Conservation (phyloP, 2,113 vertebrate species). For the Mustelus asterias region DNA sequence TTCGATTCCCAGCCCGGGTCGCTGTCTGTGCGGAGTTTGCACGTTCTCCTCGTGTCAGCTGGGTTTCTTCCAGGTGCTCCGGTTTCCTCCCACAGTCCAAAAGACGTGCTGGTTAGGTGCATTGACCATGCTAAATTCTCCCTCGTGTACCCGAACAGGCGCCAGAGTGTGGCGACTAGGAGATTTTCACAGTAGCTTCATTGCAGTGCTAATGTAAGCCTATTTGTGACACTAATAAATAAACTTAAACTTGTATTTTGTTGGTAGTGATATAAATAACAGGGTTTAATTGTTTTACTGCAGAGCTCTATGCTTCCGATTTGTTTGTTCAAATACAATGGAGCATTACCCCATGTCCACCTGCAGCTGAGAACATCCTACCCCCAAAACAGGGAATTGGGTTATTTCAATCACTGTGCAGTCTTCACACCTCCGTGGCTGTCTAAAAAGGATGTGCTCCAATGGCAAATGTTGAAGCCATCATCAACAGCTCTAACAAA, state of each 20-base stretch:
- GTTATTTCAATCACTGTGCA: neutral
- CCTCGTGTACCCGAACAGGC: too few relatives aligned
- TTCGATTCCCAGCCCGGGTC: too few relatives aligned
- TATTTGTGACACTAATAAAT: too few relatives aligned
- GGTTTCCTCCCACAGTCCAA: too few relatives aligned
- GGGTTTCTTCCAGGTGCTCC: too few relatives aligned
- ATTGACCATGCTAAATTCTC: too few relatives aligned
- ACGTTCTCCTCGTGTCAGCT: too few relatives aligned
- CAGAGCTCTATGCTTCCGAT: neutral
- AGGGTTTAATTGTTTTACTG: neutral
- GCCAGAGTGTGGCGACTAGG: too few relatives aligned
- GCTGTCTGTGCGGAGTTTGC: too few relatives aligned
- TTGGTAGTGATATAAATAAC: neutral
- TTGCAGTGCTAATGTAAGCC: too few relatives aligned
- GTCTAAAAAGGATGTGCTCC: neutral
- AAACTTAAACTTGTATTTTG: neutral
- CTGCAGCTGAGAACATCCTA: neutral
- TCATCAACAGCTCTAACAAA: neutral
- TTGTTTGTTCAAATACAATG: neutral
- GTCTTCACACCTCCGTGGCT: neutral
- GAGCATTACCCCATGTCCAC: neutral
- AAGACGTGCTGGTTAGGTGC: too few relatives aligned
- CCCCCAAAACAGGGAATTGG: neutral
- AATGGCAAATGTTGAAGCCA: neutral
- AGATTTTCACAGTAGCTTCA: too few relatives aligned